Base-by-base conservation (phyloP, 2,888 invertebrate species). In the Baccha elongata region DNA sequence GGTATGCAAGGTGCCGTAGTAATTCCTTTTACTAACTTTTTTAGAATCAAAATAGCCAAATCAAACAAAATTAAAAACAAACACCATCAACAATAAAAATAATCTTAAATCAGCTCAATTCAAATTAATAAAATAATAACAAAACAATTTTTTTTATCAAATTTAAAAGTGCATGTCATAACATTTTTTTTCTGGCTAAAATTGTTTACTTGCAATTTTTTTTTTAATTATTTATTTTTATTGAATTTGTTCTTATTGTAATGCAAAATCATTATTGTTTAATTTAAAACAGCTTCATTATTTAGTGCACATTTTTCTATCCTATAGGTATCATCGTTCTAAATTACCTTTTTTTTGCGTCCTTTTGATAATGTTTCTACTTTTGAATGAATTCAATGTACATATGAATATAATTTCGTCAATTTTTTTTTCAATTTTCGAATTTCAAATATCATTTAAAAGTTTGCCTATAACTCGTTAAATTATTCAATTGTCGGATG, bases 1-100 rank as follows among this genome's bases (percentile, higher is more conserved):
- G 96, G 99, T 99, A 93, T 93, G 93, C 93, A 93, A 93, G 93
- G 93, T 94, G 93, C 91, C 91, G 91, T 91, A 90, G 90, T 90
- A 90, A 89, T 90, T 90, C 90, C 90, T 89, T 89, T 90, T 90
- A 90, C 91, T 90, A 90, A 90, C 90, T 89, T 90, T 89, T 90
- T 88, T 89, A 89, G 89, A 89, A 89, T 89, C 90, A 88, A 88
- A 89, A 89, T 89, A 89, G 89, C 89, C 88, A 88, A 58, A 84
- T 85, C 85, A 83, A 85, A 84, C 42, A 84, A 76, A 79, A 53
- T 21, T 23, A 60, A 60, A 44, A 68, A 65, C 62, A 84, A 85
- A 76, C 68, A 79, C 84, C 72, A 85, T 78, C 85, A 85, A 84
- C 84, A 85, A 85, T 68, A 86, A 84, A 81, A 86, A 80, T 79